phyloP scores from a whole-genome alignment of 2,888 invertebrate genomes.

The Lordiphosa andalusiaca region DNA sequence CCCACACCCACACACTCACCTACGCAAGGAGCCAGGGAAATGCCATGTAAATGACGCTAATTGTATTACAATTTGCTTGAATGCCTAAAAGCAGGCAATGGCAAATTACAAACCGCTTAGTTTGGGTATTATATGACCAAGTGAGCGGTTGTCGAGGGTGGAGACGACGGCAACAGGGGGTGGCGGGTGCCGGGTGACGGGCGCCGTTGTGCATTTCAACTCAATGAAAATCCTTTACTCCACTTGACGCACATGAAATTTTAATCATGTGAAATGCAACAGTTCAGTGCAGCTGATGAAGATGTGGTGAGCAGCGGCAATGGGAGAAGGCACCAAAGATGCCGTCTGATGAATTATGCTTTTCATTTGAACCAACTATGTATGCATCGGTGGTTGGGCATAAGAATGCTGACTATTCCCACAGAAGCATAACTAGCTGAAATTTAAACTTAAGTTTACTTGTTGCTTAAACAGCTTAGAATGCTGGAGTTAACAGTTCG shows the following conservation, averaged over 20 bases:
- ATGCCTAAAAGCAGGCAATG: constrained; percentile 63
- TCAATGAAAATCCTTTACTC: constrained; percentile 1
- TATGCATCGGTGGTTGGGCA: constrained; percentile 26
- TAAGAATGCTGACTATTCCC: constrained; percentile 25
- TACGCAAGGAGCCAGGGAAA: constrained; percentile 29
- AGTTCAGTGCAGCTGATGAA: constrained; percentile 24
- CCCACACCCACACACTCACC: neutral
- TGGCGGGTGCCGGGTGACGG: neutral
- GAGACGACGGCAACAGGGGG: neutral
- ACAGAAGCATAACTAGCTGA: no score
- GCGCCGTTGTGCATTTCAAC: constrained; percentile 8
- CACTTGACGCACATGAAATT: constrained; percentile 47
- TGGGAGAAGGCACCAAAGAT: neutral
- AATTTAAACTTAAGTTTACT: no score
- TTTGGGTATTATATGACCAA: constrained; percentile 42
- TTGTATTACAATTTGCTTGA: constrained; percentile 72
- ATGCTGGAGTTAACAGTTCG: no score
- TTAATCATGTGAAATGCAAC: constrained; percentile 50
- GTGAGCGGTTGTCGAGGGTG: neutral
- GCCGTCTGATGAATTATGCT: constrained; percentile 40
- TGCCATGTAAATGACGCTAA: constrained; percentile 69
- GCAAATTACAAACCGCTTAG: constrained; percentile 69
- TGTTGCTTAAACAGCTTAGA: no score
- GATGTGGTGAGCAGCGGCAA: constrained; percentile 12
- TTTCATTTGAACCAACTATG: constrained; percentile 27